Percentiles rank a stretch among this genome's conserved stretches.
Conservation (phyloP, 2,888 invertebrate genomes). For the Aromia moschata region DNA sequence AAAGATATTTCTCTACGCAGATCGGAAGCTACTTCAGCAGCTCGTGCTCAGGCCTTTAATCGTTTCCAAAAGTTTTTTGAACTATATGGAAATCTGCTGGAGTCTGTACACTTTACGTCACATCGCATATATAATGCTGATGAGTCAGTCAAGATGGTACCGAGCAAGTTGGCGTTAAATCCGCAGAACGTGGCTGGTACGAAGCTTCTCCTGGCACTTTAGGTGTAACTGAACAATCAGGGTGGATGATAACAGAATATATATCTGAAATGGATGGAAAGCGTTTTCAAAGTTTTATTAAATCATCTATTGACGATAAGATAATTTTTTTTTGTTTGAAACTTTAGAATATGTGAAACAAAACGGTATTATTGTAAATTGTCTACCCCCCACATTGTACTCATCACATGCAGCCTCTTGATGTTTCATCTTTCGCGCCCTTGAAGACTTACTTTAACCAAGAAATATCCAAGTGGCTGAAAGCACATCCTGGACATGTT, state of each 20-base stretch:
- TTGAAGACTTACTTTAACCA: constrained; percentile 49
- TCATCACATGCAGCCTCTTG: constrained; percentile 52
- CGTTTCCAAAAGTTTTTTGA: constrained; percentile 2
- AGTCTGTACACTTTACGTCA: neutral
- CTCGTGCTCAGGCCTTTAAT: constrained; percentile 8
- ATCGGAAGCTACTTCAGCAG: constrained; percentile 4
- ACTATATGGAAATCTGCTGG: neutral
- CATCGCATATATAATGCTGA: neutral
- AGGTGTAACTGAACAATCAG: neutral
- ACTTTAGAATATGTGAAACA: constrained; percentile 48
- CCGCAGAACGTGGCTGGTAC: neutral
- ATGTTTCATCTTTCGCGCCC: constrained; percentile 50
- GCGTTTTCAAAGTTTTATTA: neutral
- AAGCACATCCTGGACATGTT: constrained; percentile 46
- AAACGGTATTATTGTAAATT: constrained; percentile 52
- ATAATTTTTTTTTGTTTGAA: neutral
- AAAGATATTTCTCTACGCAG: constrained; percentile 7
- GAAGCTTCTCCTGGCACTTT: neutral
- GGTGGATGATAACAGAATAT: neutral
- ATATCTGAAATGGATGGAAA: neutral
- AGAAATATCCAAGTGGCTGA: constrained; percentile 47
- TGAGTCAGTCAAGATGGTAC: neutral
- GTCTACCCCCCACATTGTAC: constrained; percentile 51
- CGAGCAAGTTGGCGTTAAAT: constrained; percentile 5
- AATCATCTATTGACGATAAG: neutral